A percentile compares a stretch with the other conserved stretches of the same genome.
Evolutionary conservation across 1,140 invertebrate species (phyloP).

Genomic region (Lysiphlebus fabarum): DNA sequence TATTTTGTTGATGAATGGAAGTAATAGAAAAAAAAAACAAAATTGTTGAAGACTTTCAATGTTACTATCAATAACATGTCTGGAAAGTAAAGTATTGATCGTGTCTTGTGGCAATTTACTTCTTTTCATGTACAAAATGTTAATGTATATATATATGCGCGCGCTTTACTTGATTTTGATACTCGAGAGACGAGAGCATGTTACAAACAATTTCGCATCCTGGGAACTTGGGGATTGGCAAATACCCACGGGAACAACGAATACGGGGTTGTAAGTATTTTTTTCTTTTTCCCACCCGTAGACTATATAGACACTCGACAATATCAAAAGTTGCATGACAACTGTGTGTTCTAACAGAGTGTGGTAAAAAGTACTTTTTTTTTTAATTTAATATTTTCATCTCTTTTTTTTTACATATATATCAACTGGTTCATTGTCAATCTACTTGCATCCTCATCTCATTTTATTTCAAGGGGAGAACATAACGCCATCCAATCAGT

Average conservation of each 20-base stretch:
- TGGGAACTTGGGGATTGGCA: constrained; percentile 15
- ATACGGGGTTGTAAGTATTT: constrained; percentile 10
- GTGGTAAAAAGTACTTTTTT: neutral
- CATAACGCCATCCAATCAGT: constrained; percentile 12
- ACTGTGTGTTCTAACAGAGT: neutral
- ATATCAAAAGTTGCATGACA: constrained; percentile 14
- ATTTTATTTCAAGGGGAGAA: constrained; percentile 11
- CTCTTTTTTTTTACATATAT: neutral
- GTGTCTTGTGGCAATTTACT: constrained; percentile 6
- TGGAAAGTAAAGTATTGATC: constrained; percentile 4
- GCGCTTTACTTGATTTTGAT: too few relatives aligned
- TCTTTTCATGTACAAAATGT: neutral
- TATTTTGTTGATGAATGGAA: too few relatives aligned
- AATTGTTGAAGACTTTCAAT: too few relatives aligned
- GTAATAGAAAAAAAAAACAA: too few relatives aligned
- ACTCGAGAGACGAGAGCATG: too few relatives aligned
- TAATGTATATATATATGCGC: neutral
- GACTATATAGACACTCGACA: constrained; percentile 2
- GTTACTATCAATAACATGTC: too few relatives aligned
- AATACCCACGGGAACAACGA: constrained; percentile 17
- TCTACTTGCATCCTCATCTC: neutral
- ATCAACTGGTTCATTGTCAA: constrained; percentile 1
- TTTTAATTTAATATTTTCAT: neutral
- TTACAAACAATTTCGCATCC: neutral
- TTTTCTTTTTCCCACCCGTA: constrained; percentile 17